Evolutionary conservation across 2,113 vertebrate species (phyloP).

Genomic region (Telmatochromis brachygnathus): DNA sequence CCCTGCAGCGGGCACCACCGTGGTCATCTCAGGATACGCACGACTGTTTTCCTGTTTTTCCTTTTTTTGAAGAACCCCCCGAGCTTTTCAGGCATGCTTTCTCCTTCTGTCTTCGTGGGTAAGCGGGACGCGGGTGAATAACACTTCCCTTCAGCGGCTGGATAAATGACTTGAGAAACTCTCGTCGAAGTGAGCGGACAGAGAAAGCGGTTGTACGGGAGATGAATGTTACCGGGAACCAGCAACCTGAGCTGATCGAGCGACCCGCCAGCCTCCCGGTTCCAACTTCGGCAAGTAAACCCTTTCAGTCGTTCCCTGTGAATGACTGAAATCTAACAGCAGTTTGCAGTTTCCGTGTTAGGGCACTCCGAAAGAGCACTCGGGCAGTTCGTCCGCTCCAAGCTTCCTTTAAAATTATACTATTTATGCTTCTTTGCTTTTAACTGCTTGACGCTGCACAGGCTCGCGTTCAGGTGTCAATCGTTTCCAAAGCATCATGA

Average conservation of each 20-base stretch:
- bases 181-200: constrained; percentile 62
- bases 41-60: background rate
- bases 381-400: background rate
- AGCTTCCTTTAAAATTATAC: background rate
- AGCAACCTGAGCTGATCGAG: constrained; percentile 73
- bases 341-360: background rate
- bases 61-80: background rate
- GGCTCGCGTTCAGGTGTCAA: rapidly evolving
- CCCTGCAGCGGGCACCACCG: background rate
- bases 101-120: background rate
- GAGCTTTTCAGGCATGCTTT: constrained; percentile 1
- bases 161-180: constrained; percentile 69
- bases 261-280: constrained; percentile 78
- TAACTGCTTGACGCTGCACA: rapidly evolving
- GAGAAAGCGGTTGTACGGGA: constrained; percentile 72
- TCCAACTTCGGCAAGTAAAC: constrained; percentile 80
- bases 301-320: rapidly evolving
- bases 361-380: background rate
- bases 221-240: constrained; percentile 82
- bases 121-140: constrained; percentile 21
- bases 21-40: background rate
- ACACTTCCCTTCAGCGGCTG: constrained; percentile 4
- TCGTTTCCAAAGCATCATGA: rapidly evolving
- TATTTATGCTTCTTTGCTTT: background rate
- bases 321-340: background rate